These are phyloP conservation scores for human DNA, from an alignment of 2,113 vertebrate species.

Conservation along the genomic window DNA sequence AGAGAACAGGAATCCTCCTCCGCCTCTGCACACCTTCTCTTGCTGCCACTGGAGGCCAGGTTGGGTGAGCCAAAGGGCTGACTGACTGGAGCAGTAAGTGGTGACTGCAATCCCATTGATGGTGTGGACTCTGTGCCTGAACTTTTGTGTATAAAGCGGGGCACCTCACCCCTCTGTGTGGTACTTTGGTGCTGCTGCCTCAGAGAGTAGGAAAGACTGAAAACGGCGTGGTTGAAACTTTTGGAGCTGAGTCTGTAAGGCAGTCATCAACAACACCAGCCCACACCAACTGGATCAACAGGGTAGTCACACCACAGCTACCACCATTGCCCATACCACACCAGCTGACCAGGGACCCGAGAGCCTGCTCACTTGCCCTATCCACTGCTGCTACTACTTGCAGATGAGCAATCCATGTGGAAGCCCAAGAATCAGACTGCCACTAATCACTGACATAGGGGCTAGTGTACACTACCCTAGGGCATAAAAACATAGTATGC, in stretches of 20 bases:
- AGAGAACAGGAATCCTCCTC: neutral
- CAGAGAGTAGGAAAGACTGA: neutral
- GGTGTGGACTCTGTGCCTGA: neutral
- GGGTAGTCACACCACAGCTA: neutral
- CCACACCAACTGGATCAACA: neutral
- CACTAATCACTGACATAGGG: neutral
- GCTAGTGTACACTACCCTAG: neutral
- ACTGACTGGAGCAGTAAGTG: neutral
- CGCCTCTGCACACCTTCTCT: neutral
- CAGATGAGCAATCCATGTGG: neutral
- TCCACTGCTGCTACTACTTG: neutral
- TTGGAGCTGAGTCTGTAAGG: neutral
- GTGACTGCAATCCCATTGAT: neutral
- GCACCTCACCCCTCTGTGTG: neutral
- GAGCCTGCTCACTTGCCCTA: neutral
- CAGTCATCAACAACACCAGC: neutral
- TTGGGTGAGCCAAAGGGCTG: neutral
- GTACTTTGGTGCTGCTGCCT: neutral
- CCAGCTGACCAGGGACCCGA: neutral
- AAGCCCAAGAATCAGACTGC: neutral
- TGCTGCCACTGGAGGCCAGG: neutral
- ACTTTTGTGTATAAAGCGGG: neutral
- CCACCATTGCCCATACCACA: neutral
- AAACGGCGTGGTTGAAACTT: neutral
- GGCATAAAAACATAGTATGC: neutral